Conservation (phyloP, 2,797 vertebrate genomes). For the Orientallactaga sibirica region DNA sequence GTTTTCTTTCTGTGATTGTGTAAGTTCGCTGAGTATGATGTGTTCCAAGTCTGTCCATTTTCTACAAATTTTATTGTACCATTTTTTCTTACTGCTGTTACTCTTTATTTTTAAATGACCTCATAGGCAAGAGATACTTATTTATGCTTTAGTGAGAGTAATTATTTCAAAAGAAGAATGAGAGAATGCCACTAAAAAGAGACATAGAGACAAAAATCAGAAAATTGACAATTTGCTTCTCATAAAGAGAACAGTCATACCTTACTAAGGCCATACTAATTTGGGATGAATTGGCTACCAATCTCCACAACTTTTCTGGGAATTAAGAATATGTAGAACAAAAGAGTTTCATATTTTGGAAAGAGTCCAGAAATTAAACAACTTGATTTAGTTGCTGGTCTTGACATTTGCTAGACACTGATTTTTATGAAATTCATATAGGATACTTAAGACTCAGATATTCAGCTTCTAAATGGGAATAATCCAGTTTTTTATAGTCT, state of each 20-base stretch:
- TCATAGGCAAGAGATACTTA: slow-evolving; percentile 4
- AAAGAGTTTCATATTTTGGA: background rate
- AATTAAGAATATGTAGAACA: background rate
- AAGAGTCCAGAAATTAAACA: background rate
- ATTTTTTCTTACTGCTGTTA: background rate
- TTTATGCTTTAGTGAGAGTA: slow-evolving; percentile 51
- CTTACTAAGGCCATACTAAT: background rate
- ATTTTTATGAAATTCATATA: background rate
- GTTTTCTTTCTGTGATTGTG: no score
- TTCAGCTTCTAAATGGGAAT: background rate
- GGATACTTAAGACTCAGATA: background rate
- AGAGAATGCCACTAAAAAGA: slow-evolving; percentile 26
- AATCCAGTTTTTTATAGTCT: background rate
- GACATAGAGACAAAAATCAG: background rate
- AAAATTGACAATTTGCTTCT: background rate
- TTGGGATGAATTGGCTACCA: background rate
- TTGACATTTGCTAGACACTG: background rate
- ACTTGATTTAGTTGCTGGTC: background rate
- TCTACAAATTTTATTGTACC: no score
- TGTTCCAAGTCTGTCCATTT: no score
- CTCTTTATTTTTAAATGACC: slow-evolving; percentile 35
- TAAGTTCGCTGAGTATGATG: no score
- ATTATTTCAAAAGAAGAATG: slow-evolving; percentile 10
- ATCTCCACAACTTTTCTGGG: background rate
- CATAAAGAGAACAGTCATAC: background rate